Conservation (phyloP, 1,140 invertebrate species). For the Polypedilum vanderplanki region DNA sequence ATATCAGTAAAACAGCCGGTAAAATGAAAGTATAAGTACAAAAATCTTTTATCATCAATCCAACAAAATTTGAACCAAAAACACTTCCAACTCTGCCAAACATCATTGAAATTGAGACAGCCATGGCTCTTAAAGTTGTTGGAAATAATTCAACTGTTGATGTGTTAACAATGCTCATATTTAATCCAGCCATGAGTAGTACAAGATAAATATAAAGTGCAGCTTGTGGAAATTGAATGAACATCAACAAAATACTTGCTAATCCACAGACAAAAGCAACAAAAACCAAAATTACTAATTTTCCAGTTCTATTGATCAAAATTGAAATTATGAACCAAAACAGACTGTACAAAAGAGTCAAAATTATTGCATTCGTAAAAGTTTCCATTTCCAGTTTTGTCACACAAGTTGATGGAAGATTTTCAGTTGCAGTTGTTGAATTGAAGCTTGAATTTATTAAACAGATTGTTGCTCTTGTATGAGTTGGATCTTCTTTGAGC, state of each 20-base stretch:
- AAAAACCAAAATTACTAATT: conserved; percentile 6
- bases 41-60: conserved; percentile 32
- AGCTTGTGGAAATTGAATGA: conserved; percentile 30
- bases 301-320: conserved; percentile 31
- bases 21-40: conserved; percentile 31
- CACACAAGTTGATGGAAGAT: neutral
- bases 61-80: conserved; percentile 32
- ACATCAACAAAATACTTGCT: conserved; percentile 32
- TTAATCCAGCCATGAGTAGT: conserved; percentile 33
- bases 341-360: neutral
- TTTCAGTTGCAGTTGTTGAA: neutral
- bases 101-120: conserved; percentile 38
- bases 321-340: conserved; percentile 28
- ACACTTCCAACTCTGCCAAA: conserved; percentile 37
- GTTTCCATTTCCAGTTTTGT: neutral
- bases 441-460: conserved; percentile 32
- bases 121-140: conserved; percentile 44
- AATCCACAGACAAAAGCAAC: conserved; percentile 27
- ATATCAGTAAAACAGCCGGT: conserved; percentile 29
- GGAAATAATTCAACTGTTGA: conserved; percentile 39
- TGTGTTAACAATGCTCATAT: conserved; percentile 36
- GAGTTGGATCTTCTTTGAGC: conserved; percentile 30
- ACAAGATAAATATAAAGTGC: conserved; percentile 32
- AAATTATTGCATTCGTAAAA: neutral
- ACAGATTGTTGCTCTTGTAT: conserved; percentile 35